A percentile compares a stretch with the other conserved stretches of the same genome.
Conservation (phyloP, 2,797 vertebrate species). For the Triplophysa yarkandensis region DNA sequence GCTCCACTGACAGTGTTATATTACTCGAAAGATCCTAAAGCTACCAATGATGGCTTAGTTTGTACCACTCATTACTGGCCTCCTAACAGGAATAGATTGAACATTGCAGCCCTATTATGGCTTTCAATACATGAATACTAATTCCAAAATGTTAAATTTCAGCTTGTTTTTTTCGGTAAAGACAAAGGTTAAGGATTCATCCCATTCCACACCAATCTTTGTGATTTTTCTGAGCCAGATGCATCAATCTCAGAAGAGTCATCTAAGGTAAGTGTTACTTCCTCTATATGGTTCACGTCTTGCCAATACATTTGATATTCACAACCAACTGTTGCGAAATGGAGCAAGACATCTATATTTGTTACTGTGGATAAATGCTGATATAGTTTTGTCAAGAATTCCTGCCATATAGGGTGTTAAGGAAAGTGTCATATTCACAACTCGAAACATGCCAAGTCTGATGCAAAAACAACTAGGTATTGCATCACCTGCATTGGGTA, state of each 20-base stretch:
- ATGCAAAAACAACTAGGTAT: conserved; percentile 9
- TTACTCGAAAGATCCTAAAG: conserved; percentile 62
- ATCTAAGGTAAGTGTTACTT: background rate
- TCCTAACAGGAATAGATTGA: conserved; percentile 70
- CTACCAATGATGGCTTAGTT: conserved; percentile 43
- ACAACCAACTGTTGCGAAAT: conserved; percentile 7
- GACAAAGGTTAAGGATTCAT: background rate
- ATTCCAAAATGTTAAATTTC: conserved; percentile 43
- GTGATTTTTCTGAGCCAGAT: background rate
- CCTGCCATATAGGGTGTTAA: conserved; percentile 29
- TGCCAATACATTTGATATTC: background rate
- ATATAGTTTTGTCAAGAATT: conserved; percentile 43
- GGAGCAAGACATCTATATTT: conserved; percentile 31
- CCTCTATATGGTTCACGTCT: background rate
- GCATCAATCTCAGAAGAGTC: background rate
- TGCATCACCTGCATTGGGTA: background rate
- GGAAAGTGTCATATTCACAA: conserved; percentile 32
- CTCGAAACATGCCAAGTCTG: background rate
- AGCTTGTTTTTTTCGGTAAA: background rate
- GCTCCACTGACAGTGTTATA: conserved; percentile 56
- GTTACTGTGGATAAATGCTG: conserved; percentile 28
- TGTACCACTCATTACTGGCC: conserved; percentile 60
- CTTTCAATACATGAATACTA: background rate
- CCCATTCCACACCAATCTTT: background rate
- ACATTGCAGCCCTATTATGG: conserved; percentile 40